These are phyloP conservation scores for Dendrocincla fuliginosa DNA, from an alignment of 2,797 vertebrate species.

Conservation along the genomic window DNA sequence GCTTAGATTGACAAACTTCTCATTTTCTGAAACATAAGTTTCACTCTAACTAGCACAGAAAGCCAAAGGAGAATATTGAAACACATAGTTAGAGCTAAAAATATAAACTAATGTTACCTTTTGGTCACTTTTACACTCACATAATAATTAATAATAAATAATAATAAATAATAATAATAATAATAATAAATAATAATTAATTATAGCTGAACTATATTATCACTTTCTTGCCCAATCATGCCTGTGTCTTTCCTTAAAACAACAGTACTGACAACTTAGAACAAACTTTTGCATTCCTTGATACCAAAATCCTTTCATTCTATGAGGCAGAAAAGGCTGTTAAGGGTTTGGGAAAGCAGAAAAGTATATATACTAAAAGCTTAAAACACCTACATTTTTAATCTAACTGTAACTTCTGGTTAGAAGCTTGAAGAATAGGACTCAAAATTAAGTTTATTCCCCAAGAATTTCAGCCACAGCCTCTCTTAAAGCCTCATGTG, in stretches of 20 bases:
- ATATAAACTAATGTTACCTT: background rate
- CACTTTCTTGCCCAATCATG: background rate
- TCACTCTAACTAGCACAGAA: background rate
- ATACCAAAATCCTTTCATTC: background rate
- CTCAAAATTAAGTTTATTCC: background rate
- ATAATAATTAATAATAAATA: background rate
- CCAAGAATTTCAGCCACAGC: background rate
- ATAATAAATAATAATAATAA: too few relatives aligned
- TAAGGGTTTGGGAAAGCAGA: background rate
- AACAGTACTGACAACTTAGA: background rate
- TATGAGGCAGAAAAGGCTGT: background rate
- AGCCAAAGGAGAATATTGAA: background rate
- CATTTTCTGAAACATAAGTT: background rate
- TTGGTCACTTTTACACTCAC: background rate
- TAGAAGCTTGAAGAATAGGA: background rate
- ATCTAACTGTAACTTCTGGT: background rate
- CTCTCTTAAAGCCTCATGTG: background rate
- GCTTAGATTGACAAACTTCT: background rate
- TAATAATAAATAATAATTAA: too few relatives aligned
- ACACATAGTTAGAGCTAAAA: background rate
- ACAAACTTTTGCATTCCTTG: background rate
- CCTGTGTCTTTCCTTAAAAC: background rate
- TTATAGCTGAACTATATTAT: background rate
- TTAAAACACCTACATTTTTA: background rate
- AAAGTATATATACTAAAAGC: background rate